Evolutionary conservation across 2,888 invertebrate genomes (phyloP), one percentile per base, ranked within the genome.

Genomic region (Adelognathus sp.): DNA sequence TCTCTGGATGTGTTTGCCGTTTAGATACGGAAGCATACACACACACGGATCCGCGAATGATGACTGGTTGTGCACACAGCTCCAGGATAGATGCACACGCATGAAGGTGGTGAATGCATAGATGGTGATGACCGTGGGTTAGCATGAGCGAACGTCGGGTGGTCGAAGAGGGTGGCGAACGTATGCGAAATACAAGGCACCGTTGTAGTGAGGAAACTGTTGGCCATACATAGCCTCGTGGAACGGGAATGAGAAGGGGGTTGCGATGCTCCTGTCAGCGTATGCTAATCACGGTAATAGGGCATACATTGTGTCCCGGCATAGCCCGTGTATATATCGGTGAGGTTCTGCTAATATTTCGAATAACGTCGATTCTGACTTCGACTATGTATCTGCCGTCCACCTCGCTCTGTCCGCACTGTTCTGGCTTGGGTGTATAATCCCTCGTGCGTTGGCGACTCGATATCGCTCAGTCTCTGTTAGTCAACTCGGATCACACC

Each of bases 251-350:
- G 46, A 63, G 50, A 64, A 76, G 81, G 76, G 73, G 82, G 81
- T 78, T 67, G 81, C 76, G 83, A 82, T 82, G 84, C 71, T 81
- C 83, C 89, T 89, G 89, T 90, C 89, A 89, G 85, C 89, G 89
- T 89, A 90, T 90, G 90, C 89, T 90, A 90, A 90, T 90, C 90
- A 89, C 85, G 84, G 86, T 89, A 90, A 90, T 90, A 90, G 89
- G 87, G 85, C 87, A 85, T 87, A 85, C 87, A 87, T 86, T 87
- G 88, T 87, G 76, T 81, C 72, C 82, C 80, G 67, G 74, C 75
- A 79, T n/a, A n/a, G n/a, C n/a, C n/a, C n/a, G 76, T 79, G 67
- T 67, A n/a, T n/a, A n/a, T n/a, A n/a, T n/a, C n/a, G n/a, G 58
- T 78, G 81, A 84, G 80, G 81, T 82, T 82, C 81, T 75, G 86